Evolutionary conservation across 2,888 invertebrate species (phyloP), one percentile per base, ranked within the genome.

Genomic region (Griposia aprilina): DNA sequence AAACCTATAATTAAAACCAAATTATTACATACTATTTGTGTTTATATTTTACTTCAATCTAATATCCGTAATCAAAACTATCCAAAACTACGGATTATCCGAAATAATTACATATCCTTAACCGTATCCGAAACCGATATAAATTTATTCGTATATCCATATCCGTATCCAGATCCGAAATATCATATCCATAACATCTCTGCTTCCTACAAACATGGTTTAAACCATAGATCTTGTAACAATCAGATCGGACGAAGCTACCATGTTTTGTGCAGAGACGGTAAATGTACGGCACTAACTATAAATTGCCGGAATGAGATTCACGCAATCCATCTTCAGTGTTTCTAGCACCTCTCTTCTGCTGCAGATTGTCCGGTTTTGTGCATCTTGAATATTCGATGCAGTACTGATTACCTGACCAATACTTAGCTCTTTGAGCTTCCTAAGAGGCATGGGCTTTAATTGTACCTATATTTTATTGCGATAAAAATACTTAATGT

Each of bases 401-500:
- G 45, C 50, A 65, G 23, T 41, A 80, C 15, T 55, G 0, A 48
- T 17, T 57, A 67, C 10, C 11, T 52, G 26, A 30, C 3, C 15
- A 30, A 23, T 26, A 41, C 41, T 41, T 7, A 7, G n/a, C 55
- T 60, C 23, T 52, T 45, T 4, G 36, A 50, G 7, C 13, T 60
- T 57, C 48, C 10, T 71, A n/a, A 11, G 23, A 26, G 15, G 15
- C 26, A 45, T 41, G 11, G 36, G 20, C 10, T 45, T 11, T 17
- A 36, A 48, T 20, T 6, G 1, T 62, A 55, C 17, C 23, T 67
- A 13, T 48, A 48, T 71, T 45, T 63, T 41, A 48, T 62, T 81
- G 26, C 55, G 4, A 57, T 59, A n/a, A 10, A 67, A 45, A 52
- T 48, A 36, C 13, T 13, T n/a, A 20, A 59, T 71, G 55, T 92